phyloP scores from a whole-genome alignment of 2,888 invertebrate genomes.

The Emmelina monodactyla region DNA sequence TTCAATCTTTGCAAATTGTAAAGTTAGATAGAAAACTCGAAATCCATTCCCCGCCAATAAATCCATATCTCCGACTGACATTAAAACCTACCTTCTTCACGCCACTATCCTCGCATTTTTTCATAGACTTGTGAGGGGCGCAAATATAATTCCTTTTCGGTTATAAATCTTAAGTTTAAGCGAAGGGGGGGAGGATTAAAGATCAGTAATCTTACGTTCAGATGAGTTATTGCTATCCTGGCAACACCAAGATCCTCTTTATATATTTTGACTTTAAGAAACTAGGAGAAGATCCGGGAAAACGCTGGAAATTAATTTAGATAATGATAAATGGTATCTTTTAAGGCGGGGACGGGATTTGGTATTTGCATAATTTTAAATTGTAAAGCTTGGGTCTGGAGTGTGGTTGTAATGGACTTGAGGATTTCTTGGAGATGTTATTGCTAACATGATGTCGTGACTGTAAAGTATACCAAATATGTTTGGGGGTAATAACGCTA shows the following conservation, averaged over 20 bases:
- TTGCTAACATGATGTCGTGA: no score
- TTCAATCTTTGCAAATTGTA: no score
- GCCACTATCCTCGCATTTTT: conserved; percentile 4
- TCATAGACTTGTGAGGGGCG: conserved; percentile 41
- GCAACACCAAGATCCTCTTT: conserved; percentile 60
- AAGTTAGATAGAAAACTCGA: no score
- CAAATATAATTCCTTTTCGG: conserved; percentile 72
- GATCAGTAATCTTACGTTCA: conserved; percentile 76
- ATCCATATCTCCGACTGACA: background rate
- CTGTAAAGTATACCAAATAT: no score
- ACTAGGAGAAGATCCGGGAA: conserved; percentile 64
- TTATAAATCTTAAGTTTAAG: conserved; percentile 79
- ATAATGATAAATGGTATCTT: conserved; percentile 63
- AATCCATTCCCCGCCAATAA: background rate
- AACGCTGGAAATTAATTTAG: conserved; percentile 65
- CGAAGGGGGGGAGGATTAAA: conserved; percentile 74
- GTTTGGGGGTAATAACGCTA: no score
- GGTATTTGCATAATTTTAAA: conserved; percentile 49
- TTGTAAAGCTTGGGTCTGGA: conserved; percentile 22
- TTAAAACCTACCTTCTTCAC: conserved; percentile 1
- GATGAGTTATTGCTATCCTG: conserved; percentile 79
- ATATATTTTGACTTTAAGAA: conserved; percentile 67
- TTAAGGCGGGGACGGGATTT: conserved; percentile 18
- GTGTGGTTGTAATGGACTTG: no score
- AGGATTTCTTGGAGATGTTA: no score